A percentile compares a stretch with the other conserved stretches of the same genome.
Conservation (phyloP, 1,140 invertebrate genomes). For the Capitella teleta region DNA sequence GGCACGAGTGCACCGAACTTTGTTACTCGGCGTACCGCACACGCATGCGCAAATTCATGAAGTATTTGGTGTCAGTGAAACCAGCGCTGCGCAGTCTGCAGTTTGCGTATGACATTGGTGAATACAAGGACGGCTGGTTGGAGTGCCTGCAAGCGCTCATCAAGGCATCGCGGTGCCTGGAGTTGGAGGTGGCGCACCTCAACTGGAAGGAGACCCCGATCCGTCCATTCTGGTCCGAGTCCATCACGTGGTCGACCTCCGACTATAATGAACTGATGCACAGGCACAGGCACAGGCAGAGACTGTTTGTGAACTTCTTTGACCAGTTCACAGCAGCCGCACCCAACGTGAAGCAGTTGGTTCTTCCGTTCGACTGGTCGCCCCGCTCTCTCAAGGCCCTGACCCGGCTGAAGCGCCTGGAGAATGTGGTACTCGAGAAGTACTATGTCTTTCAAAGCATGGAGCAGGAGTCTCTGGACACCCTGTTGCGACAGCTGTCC, state of each 20-base stretch:
- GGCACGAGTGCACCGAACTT: conserved; percentile 16
- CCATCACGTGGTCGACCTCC: conserved; percentile 13
- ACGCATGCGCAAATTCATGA: conserved; percentile 21
- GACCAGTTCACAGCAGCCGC: conserved; percentile 23
- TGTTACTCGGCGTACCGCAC: conserved; percentile 27
- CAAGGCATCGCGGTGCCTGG: conserved; percentile 14
- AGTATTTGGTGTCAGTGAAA: conserved; percentile 18
- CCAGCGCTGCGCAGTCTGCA: conserved; percentile 25
- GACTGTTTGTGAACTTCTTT: conserved; percentile 31
- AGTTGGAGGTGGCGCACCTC: conserved; percentile 23
- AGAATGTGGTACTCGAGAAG: conserved; percentile 31
- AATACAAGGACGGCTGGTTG: conserved; percentile 24
- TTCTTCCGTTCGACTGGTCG: conserved; percentile 38
- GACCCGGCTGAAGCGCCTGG: conserved; percentile 22
- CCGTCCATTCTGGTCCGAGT: conserved; percentile 25
- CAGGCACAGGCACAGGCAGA: conserved; percentile 21
- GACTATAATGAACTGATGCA: conserved; percentile 20
- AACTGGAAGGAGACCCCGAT: conserved; percentile 37
- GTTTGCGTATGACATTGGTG: conserved; percentile 34
- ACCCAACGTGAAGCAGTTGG: conserved; percentile 23
- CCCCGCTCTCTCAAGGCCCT: conserved; percentile 23
- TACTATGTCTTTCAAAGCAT: conserved; percentile 31
- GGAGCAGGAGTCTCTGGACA: conserved; percentile 20
- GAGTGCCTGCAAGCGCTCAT: conserved; percentile 21
- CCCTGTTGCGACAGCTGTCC: conserved; percentile 18